Evolutionary conservation across 2,113 vertebrate species (phyloP), one percentile per base, ranked within the genome.

Genomic region (Sigmodon hispidus): DNA sequence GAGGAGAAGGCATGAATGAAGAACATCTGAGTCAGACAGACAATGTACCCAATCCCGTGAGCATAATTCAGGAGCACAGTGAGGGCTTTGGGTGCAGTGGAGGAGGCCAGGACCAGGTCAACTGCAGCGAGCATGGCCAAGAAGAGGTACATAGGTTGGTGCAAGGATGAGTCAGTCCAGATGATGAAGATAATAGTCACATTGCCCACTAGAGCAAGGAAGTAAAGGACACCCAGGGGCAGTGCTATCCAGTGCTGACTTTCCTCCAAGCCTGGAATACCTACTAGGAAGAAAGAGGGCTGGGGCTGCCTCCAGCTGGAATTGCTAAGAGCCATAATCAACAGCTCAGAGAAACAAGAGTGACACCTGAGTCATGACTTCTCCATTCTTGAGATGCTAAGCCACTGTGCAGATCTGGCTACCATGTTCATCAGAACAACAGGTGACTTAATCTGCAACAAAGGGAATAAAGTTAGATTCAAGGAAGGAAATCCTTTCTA

Each of bases 61-160:
- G 81, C 91, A 16, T 95, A 72, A 48, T 43, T 63, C 83, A 97
- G 87, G 76, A 98, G 93, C 15, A 97, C 96, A 0, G 95, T 89
- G 40, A 98, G 88, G 40, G 89, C 88, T 87, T 97, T 97, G 84
- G 98, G 98, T 31, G 95, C 94, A 7, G 97, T 97, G 45, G 96
- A 96, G 4, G 97, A 96, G 15, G 98, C 91, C 69, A 98, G 65
- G 6, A 97, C 87, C 26, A 98, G 65, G 73, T 97, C 96, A 55
- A 96, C 96, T 52, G 89, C 84, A 80, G 97, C 88, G 0, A 98
- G 57, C 96, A 97, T 97, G 81, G 89, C 93, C 86, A 97, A 40
- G 61, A 98, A 96, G 55, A 97, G 57, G 95, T 95, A 98, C 98
- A 98, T 97, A 13, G 98, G 98, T 67, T 97, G 88, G 55, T 98